Evolutionary conservation across 2,113 vertebrate genomes (phyloP).

Genomic region (Morone chrysops): DNA sequence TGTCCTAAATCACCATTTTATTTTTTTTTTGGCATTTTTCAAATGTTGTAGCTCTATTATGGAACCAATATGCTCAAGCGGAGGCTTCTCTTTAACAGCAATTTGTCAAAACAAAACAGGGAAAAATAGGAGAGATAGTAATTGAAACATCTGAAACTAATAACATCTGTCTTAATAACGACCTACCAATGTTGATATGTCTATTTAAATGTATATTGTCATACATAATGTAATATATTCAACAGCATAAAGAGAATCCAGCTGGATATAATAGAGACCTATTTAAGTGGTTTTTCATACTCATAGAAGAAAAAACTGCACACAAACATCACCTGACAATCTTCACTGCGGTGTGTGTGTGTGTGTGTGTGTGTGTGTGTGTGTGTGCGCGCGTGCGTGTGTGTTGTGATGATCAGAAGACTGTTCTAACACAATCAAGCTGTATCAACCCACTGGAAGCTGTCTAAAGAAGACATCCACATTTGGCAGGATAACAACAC

Average conservation of each 20-base stretch:
- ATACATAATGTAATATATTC: neutral
- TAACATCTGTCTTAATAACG: neutral
- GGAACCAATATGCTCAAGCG: neutral
- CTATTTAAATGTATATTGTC: neutral
- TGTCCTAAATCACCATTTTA: too few relatives aligned
- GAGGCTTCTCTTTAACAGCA: neutral
- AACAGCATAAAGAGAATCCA: neutral
- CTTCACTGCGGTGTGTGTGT: neutral
- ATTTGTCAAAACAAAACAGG: too few relatives aligned
- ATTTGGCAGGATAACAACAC: neutral
- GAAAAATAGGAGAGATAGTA: neutral
- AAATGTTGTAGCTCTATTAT: neutral
- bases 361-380: too few relatives aligned
- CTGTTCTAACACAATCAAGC: slow-evolving; percentile 6
- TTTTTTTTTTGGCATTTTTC: neutral
- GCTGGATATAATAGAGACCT: neutral
- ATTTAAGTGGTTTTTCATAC: neutral
- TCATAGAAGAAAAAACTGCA: neutral
- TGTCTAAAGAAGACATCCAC: slow-evolving; percentile 2
- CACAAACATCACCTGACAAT: neutral
- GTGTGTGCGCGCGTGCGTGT: neutral
- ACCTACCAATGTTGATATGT: neutral
- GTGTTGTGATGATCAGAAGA: neutral
- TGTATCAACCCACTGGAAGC: slow-evolving; percentile 5
- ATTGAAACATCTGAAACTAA: neutral